These are phyloP conservation scores for Epinotia ramella DNA, from an alignment of 2,888 invertebrate species.

Conservation along the genomic window DNA sequence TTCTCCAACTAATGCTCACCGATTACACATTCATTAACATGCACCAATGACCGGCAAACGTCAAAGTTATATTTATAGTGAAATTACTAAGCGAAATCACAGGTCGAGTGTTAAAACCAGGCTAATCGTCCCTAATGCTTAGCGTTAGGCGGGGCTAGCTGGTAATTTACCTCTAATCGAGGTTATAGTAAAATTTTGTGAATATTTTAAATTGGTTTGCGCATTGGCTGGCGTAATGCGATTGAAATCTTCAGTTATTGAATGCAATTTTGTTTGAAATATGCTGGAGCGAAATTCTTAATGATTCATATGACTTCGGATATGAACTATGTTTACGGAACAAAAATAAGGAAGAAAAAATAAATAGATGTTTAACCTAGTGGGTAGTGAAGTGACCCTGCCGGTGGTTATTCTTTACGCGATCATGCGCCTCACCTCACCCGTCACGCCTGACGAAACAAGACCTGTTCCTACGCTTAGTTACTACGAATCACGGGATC, in stretches of 20 bases:
- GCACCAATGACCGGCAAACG: slow-evolving; percentile 17
- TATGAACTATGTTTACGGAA: too few species aligned
- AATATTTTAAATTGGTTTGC: slow-evolving; percentile 9
- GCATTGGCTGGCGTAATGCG: background rate
- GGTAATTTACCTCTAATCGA: slow-evolving; percentile 35
- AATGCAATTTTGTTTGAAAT: background rate
- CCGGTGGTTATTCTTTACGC: too few species aligned
- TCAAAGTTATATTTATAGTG: slow-evolving; percentile 30
- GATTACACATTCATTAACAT: slow-evolving; percentile 26
- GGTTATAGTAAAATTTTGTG: slow-evolving; percentile 11
- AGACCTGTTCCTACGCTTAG: too few species aligned
- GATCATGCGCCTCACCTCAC: too few species aligned
- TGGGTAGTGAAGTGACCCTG: too few species aligned
- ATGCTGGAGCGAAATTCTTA: too few species aligned
- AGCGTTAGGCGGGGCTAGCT: background rate
- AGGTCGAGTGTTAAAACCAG: slow-evolving; percentile 31
- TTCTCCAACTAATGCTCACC: background rate
- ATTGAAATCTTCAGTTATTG: background rate
- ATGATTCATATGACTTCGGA: too few species aligned
- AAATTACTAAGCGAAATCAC: slow-evolving; percentile 24
- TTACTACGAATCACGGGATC: too few species aligned
- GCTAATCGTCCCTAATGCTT: slow-evolving; percentile 38
- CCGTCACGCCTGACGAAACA: too few species aligned
- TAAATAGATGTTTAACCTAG: too few species aligned
- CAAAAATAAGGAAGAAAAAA: too few species aligned